Evolutionary conservation across 2,888 invertebrate species (phyloP).

Genomic region (Heteropelma amictum): DNA sequence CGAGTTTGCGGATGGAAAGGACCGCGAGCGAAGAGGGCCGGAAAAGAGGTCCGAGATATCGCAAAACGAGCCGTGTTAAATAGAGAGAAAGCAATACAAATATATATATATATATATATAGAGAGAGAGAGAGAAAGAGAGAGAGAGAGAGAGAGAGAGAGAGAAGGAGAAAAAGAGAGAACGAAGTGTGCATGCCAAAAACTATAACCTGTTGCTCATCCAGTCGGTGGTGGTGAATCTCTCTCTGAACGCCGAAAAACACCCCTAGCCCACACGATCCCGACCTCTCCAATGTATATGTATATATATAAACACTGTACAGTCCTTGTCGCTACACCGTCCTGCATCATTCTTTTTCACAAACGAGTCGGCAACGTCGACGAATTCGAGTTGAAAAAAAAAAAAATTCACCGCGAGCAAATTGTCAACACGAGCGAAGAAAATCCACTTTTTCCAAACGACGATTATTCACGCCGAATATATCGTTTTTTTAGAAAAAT

Average conservation of each 20-base stretch:
- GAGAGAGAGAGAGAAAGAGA: too few species aligned
- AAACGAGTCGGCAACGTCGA: not conserved
- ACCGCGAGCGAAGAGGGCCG: slow-evolving; percentile 27
- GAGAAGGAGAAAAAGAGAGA: slow-evolving; percentile 30
- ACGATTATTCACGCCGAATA: too few species aligned
- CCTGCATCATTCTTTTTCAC: slow-evolving; percentile 11
- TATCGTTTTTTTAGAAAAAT: too few species aligned
- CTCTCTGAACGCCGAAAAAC: slow-evolving; percentile 52
- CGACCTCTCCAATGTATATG: slow-evolving; percentile 7
- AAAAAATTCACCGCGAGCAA: slow-evolving; percentile 3
- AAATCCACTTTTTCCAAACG: not conserved
- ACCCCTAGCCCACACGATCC: slow-evolving; percentile 54
- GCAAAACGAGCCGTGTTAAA: too few species aligned
- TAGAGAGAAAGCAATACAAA: too few species aligned
- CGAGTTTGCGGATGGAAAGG: slow-evolving; percentile 45
- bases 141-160: slow-evolving; percentile 4
- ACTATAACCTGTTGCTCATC: slow-evolving; percentile 76
- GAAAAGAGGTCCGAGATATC: slow-evolving; percentile 31
- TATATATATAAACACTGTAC: too few species aligned
- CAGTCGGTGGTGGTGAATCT: slow-evolving; percentile 43
- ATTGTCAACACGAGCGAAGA: not conserved
- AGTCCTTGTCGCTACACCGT: not conserved
- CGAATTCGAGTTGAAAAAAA: slow-evolving; percentile 1
- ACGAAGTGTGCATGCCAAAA: slow-evolving; percentile 73
- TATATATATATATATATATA: too few species aligned